These are phyloP conservation scores for Hoplodrina ambigua DNA, from an alignment of 2,888 invertebrate genomes.

Conservation along the genomic window DNA sequence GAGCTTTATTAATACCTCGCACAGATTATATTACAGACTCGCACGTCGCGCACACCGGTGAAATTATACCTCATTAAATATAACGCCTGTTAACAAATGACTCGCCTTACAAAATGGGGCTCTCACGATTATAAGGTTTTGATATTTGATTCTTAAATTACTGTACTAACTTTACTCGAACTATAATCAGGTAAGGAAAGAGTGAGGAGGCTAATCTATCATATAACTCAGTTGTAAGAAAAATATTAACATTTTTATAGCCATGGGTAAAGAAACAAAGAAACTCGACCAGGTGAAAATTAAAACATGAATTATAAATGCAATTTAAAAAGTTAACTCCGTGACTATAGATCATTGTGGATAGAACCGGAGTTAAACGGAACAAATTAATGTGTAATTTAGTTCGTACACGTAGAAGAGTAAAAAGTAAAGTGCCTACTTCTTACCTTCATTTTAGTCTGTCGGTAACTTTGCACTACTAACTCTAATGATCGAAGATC, in stretches of 20 bases:
- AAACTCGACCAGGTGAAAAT: slow-evolving; percentile 33
- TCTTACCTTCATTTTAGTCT: slow-evolving; percentile 20
- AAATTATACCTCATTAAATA: slow-evolving; percentile 61
- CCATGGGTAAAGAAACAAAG: slow-evolving; percentile 20
- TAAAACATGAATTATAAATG: slow-evolving; percentile 51
- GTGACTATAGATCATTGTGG: slow-evolving; percentile 45
- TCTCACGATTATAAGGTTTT: slow-evolving; percentile 49
- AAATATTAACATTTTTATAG: slow-evolving; percentile 17
- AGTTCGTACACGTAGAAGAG: slow-evolving; percentile 10
- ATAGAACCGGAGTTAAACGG: slow-evolving; percentile 29
- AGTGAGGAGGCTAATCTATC: slow-evolving; percentile 22
- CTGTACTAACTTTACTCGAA: slow-evolving; percentile 9
- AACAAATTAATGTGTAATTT: slow-evolving; percentile 43
- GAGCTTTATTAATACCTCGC: slow-evolving; percentile 72
- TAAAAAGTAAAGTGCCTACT: slow-evolving; percentile 5
- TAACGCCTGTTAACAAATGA: slow-evolving; percentile 56
- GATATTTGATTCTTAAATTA: slow-evolving; percentile 44
- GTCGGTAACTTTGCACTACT: slow-evolving; percentile 25
- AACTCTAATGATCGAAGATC: not conserved
- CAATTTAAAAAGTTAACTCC: slow-evolving; percentile 38
- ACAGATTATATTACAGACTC: slow-evolving; percentile 71
- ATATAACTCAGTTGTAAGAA: not conserved
- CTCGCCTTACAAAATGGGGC: slow-evolving; percentile 39
- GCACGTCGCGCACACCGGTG: slow-evolving; percentile 35
- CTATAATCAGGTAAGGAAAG: slow-evolving; percentile 11